Base-by-base conservation (phyloP, 2,797 vertebrate genomes). In the Hippoglossus hippoglossus region DNA sequence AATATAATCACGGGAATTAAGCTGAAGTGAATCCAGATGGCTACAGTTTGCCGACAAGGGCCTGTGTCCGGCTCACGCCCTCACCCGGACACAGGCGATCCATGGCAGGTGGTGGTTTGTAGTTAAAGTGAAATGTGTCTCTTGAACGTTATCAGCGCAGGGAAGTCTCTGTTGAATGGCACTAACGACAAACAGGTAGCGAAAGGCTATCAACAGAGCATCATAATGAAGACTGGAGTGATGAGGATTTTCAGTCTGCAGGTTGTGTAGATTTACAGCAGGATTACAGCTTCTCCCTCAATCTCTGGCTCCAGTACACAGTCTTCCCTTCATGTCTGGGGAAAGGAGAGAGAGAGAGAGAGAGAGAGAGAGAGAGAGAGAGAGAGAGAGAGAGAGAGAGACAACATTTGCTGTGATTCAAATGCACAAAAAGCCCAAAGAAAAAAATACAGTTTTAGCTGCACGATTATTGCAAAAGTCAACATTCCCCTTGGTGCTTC, bases 71-170 rank as follows among this genome's bases (percentile, higher is more conserved):
- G 89, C 85, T 89, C 75, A 61, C 65, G 63, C 80, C 89, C 75
- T 84, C 82, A 79, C 68, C 88, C 80, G 89, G 91, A 91, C 91
- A 87, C 89, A 89, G 84, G 84, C 25, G 49, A 84, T 86, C 91
- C 93, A 94, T 94, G 74, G 73, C 75, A 68, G 71, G 64, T 60
- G 71, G 57, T 26, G 36, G 26, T 70, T 67, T n/a, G 67, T 72
- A 34, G 12, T 39, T 60, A 2, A 62, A 70, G 24, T 22, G 3
- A 66, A 79, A 51, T 11, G 24, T 49, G 39, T 60, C 9, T 28
- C 9, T 59, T 49, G 34, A 65, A 59, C 9, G 21, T 58, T 70
- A 28, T 57, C 21, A 53, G 56, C 9, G 0, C 31, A 18, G 18
- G 25, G 13, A 41, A 28, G 51, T 22, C 21, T 62, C 65, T 22